Base-by-base conservation (phyloP, 2,888 invertebrate species). In the Empis stercorea region DNA sequence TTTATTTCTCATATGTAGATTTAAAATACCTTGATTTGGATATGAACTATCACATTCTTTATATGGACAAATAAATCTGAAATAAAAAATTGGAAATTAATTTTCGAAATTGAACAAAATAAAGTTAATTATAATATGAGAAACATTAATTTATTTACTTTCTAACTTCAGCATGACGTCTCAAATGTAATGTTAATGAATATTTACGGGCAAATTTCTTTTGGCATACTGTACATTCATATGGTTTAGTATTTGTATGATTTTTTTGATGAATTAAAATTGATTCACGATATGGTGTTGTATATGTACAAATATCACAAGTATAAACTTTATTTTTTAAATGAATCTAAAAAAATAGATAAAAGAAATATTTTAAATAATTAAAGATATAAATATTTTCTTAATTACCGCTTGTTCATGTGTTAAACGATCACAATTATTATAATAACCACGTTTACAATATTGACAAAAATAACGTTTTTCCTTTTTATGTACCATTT, bases 401-500 rank as follows among this genome's bases (percentile, higher is more conserved):
- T n/a, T n/a, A n/a, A n/a, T 49, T 55, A 59, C 59, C 47, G 55
- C 48, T 44, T 53, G 57, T 17, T 60, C 60, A 46, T 68, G 66
- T 9, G 57, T 55, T 30, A 61, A 57, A 50, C 56, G 55, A 57
- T 68, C 68, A 44, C 62, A 62, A 14, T 60, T 61, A 48, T 65
- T 60, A 52, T 59, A 67, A 49, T 63, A 67, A 1, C 67, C 66
- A 42, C 65, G 65, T 1, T 61, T 30, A 23, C 66, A 67, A 15
- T 56, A 46, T n/a, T 52, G 38, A 43, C 66, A 67, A 44, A 58
- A 52, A 45, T 58, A 66, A 2, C 67, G 60, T 20, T 64, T 62
- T 11, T 57, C 58, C 42, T 61, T 60, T 3, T 56, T 54, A 43
- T 66, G 66, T 6, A 66, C 61, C 30, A 63, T 60, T 46, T 58